A percentile compares a stretch with the other conserved stretches of the same genome.
Conservation (phyloP, 2,888 invertebrate genomes). For the Cyaniris semiargus region DNA sequence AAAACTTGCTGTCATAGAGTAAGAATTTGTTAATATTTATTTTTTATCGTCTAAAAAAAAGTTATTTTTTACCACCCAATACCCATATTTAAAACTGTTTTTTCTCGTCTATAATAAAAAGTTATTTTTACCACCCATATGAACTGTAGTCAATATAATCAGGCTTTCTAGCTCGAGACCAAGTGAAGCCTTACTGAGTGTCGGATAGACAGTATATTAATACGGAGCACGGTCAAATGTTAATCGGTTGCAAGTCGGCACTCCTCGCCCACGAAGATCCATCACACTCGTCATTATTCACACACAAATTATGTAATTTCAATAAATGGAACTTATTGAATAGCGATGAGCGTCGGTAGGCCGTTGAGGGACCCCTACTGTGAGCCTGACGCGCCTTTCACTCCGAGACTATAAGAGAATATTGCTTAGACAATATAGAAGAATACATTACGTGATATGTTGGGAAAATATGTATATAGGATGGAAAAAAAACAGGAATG, state of each 20-base stretch:
- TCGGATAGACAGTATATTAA: constrained; percentile 72
- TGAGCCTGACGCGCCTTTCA: constrained; percentile 49
- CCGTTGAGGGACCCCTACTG: constrained; percentile 66
- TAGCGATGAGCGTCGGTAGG: constrained; percentile 80
- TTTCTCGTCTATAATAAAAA: no score
- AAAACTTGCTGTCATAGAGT: no score
- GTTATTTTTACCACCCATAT: no score
- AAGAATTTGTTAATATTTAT: no score
- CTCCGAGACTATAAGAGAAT: constrained; percentile 46
- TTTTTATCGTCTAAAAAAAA: no score
- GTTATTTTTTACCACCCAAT: no score
- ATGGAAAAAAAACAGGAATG: constrained; percentile 46
- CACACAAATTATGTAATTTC: constrained; percentile 81
- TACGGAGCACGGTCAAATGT: constrained; percentile 77
- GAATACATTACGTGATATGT: constrained; percentile 43
- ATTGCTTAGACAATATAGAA: constrained; percentile 43
- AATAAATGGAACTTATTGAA: constrained; percentile 80
- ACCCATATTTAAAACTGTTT: no score
- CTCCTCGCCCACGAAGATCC: constrained; percentile 80
- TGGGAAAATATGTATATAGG: not conserved
- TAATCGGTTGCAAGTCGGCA: constrained; percentile 78
- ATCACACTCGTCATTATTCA: constrained; percentile 81
- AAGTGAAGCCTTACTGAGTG: constrained; percentile 47
- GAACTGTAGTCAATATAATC: not conserved
- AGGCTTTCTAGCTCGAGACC: constrained; percentile 9